Percentiles rank a stretch among this genome's conserved stretches.
phyloP scores from a whole-genome alignment of 1,140 invertebrate genomes.

The Heliothis virescens region DNA sequence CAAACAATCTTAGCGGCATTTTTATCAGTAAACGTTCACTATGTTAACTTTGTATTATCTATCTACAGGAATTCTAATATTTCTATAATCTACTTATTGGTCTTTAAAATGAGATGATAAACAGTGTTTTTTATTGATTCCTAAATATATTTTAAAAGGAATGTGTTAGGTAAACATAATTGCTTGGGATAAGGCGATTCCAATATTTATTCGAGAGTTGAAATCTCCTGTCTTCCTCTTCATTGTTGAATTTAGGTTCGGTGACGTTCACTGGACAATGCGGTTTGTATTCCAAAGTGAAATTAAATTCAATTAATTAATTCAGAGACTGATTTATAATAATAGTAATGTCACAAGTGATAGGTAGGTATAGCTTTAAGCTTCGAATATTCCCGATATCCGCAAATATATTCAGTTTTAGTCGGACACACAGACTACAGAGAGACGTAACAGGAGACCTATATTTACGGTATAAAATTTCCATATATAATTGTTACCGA shows the following conservation, averaged over 20 bases:
- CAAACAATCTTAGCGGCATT: background rate
- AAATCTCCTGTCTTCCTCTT: background rate
- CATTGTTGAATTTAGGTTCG: background rate
- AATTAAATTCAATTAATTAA: background rate
- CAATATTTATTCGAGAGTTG: background rate
- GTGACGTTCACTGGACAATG: background rate
- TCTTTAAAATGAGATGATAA: background rate
- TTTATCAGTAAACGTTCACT: slow-evolving; percentile 14
- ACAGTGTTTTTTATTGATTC: slow-evolving; percentile 4
- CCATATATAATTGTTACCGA: slow-evolving; percentile 39
- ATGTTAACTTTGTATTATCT: slow-evolving; percentile 26
- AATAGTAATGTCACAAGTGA: background rate
- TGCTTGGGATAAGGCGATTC: background rate
- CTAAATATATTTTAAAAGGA: background rate
- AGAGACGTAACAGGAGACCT: background rate
- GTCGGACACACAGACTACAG: slow-evolving; percentile 6
- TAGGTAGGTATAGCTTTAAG: background rate
- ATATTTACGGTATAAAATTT: slow-evolving; percentile 51
- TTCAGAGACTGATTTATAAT: background rate
- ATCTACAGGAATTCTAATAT: background rate
- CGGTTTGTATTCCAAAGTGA: background rate
- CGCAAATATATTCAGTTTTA: slow-evolving; percentile 1
- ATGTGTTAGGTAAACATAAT: background rate
- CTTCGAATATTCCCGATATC: slow-evolving; percentile 1
- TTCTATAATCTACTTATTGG: slow-evolving; percentile 8